Evolutionary conservation across 2,888 invertebrate species (phyloP).

Genomic region (Acronicta alni): DNA sequence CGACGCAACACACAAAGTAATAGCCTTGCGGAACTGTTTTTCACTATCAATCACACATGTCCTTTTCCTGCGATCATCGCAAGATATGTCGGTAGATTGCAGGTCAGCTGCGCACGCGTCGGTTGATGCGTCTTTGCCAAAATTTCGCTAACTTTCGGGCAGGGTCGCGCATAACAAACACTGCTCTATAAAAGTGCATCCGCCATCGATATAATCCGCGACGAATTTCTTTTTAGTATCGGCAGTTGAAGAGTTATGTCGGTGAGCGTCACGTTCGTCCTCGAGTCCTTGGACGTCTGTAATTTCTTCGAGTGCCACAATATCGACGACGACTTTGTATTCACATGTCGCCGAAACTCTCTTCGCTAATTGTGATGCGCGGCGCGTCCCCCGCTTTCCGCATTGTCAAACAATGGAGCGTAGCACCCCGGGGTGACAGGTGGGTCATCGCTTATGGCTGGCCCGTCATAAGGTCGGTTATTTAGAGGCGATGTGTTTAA

Average conservation of each 20-base stretch:
- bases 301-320: conserved; percentile 67
- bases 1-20: conserved; percentile 60
- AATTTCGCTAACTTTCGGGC: conserved; percentile 79
- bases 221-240: conserved; percentile 68
- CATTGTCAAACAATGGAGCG: conserved; percentile 82
- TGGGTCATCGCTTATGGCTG: conserved; percentile 70
- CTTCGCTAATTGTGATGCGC: conserved; percentile 84
- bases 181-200: conserved; percentile 62
- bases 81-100: conserved; percentile 71
- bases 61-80: conserved; percentile 74
- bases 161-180: conserved; percentile 77
- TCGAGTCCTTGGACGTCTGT: conserved; percentile 75
- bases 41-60: conserved; percentile 74
- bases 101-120: conserved; percentile 60
- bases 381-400: conserved; percentile 82
- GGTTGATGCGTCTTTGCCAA: conserved; percentile 75
- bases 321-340: conserved; percentile 80
- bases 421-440: conserved; percentile 79
- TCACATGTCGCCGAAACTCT: conserved; percentile 85
- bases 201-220: conserved; percentile 65
- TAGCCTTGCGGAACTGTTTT: conserved; percentile 63
- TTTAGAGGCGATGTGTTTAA: conserved; percentile 64
- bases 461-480: conserved; percentile 63
- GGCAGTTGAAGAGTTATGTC: conserved; percentile 59
- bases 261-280: conserved; percentile 73